These are phyloP conservation scores for Myiopsitta monachus DNA, from an alignment of 2,113 vertebrate genomes.

Conservation along the genomic window DNA sequence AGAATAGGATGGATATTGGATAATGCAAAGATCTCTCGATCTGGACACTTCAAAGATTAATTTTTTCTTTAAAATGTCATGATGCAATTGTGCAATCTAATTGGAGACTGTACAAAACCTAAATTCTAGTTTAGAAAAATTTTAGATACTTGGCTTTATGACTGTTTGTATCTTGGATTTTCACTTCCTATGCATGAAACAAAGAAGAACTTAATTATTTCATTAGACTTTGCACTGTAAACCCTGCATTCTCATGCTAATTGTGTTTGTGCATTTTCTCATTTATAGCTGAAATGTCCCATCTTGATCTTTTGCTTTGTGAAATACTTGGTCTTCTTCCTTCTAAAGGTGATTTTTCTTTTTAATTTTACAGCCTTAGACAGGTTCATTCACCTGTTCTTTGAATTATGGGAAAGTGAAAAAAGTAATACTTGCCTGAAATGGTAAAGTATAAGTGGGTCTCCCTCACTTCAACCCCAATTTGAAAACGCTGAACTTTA, in stretches of 20 bases:
- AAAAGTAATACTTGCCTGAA: conserved; percentile 22
- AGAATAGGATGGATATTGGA: not conserved
- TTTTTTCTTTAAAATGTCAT: not conserved
- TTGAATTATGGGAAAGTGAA: not conserved
- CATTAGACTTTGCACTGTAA: not conserved
- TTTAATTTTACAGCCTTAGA: conserved; percentile 19
- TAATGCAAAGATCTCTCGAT: not conserved
- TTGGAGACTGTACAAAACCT: not conserved
- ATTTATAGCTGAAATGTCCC: not conserved
- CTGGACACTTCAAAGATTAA: not conserved
- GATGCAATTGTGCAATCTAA: not conserved
- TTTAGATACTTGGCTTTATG: not conserved
- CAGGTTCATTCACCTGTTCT: conserved; percentile 21
- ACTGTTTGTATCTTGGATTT: not conserved
- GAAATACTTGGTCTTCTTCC: not conserved
- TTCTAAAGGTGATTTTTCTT: not conserved
- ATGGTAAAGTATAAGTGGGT: not conserved
- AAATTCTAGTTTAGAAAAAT: not conserved
- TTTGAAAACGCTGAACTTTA: conserved; percentile 15
- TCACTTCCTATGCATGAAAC: not conserved
- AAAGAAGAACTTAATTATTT: not conserved
- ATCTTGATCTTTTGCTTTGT: not conserved
- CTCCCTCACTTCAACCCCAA: not conserved
- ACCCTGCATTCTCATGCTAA: not conserved
- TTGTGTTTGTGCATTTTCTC: not conserved